Base-by-base conservation (phyloP, 2,113 vertebrate genomes). In the Helogale parvula region DNA sequence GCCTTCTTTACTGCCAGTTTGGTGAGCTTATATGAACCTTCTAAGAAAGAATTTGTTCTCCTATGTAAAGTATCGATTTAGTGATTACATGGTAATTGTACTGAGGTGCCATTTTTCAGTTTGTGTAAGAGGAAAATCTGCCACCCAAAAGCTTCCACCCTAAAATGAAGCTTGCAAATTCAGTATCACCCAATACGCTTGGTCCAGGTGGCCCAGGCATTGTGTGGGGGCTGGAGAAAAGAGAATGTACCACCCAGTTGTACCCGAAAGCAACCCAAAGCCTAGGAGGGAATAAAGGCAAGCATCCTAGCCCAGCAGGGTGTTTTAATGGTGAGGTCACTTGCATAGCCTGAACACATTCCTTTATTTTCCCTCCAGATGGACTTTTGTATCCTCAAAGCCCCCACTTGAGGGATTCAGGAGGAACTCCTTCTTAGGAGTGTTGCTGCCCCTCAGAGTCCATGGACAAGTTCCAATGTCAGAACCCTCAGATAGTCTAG, bases 21-120 rank as follows among this genome's bases (percentile, higher is more conserved):
- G 4, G 54, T 72, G 65, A 41, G 17, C 12, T 87, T 85, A 19
- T 15, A 47, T 45, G 71, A 82, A 21, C 21, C 12, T 29, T 84
- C 47, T 57, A 71, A 79, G 71, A 72, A 89, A 50, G 4, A 74
- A 72, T 47, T 69, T 93, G 31, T 84, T 79, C 83, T 69, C 74
- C 29, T 11, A 27, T 69, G 54, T 77, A 38, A 92, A 54, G 35
- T 76, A 50, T 77, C 72, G 60, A 11, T 38, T 82, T 74, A 35
- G 23, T 54, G 65, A 41, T 81, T 89, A 3, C n/a, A 3, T 15
- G 35, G 57, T 50, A 47, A 66, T 57, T 88, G 19, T 87, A 45
- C 69, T 31, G 45, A 96, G 4, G 71, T 17, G 16, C n/a, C 38
- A n/a, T 17, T 50, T 94, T 88, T 88, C 27, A 45, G 12, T 72